These are phyloP conservation scores for Zaprionus vittiger DNA, from an alignment of 1,140 invertebrate species.

Conservation along the genomic window DNA sequence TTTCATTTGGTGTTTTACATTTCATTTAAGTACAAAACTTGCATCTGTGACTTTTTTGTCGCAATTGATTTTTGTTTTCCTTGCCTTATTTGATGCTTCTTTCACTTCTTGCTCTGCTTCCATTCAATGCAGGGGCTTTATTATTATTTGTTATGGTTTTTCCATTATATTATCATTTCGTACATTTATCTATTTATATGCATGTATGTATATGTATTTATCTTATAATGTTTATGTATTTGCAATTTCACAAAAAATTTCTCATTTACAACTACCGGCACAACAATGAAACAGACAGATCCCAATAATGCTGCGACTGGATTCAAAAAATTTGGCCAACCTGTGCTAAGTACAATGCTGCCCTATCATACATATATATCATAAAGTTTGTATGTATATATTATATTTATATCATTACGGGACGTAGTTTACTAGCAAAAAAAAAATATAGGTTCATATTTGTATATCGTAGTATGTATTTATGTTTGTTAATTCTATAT, in stretches of 20 bases:
- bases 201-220: conserved; percentile 33
- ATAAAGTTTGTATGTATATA: conserved; percentile 41
- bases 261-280: conserved; percentile 63
- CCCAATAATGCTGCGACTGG: conserved; percentile 14
- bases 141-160: background rate
- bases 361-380: conserved; percentile 18
- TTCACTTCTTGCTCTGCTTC: conserved; percentile 5
- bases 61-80: conserved; percentile 13
- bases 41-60: conserved; percentile 13
- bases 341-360: conserved; percentile 61
- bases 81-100: background rate
- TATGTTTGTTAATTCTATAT: conserved; percentile 42
- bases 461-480: conserved; percentile 32
- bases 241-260: conserved; percentile 59
- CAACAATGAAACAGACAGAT: conserved; percentile 51
- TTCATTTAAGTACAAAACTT: conserved; percentile 70
- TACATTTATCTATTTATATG: conserved; percentile 20
- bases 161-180: conserved; percentile 5
- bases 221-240: conserved; percentile 44
- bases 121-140: conserved; percentile 1
- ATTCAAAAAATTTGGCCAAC: conserved; percentile 67
- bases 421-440: conserved; percentile 50
- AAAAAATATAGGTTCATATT: conserved; percentile 43
- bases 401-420: conserved; percentile 31
- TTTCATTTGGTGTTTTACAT: conserved; percentile 69